Conservation (phyloP, 2,888 invertebrate genomes). For the Ernsta delagoae region DNA sequence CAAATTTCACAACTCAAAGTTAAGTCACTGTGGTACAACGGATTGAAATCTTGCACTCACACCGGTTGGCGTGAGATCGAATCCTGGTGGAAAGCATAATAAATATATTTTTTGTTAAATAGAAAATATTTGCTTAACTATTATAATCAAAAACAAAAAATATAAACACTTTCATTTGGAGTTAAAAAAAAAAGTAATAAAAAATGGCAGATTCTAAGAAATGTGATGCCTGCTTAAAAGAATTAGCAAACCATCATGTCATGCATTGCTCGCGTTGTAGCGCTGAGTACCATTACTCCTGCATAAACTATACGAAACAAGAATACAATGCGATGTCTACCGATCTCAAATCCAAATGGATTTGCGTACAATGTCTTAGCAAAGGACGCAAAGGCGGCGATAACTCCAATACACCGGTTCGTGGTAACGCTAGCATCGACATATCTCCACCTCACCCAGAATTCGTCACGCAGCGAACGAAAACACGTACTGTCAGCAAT, state of each 20-base stretch:
- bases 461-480: conserved; percentile 8
- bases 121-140: neutral
- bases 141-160: neutral
- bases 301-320: neutral
- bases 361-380: conserved; percentile 10
- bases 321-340: neutral
- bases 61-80: neutral
- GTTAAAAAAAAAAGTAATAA: neutral
- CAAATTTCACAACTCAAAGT: neutral
- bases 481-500: neutral
- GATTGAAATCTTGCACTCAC: neutral
- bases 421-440: neutral
- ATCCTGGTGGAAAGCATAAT: neutral
- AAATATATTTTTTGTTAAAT: neutral
- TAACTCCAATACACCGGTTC: conserved; percentile 7
- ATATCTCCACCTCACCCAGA: neutral
- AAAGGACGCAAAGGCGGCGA: neutral
- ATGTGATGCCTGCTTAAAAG: neutral
- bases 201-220: neutral
- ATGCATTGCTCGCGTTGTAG: neutral
- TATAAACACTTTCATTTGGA: no score
- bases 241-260: neutral
- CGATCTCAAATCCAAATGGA: conserved; percentile 1
- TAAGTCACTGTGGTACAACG: neutral
- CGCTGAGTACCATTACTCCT: neutral